phyloP scores from a whole-genome alignment of 2,113 vertebrate species.

The Nerophis lumbriciformis region DNA sequence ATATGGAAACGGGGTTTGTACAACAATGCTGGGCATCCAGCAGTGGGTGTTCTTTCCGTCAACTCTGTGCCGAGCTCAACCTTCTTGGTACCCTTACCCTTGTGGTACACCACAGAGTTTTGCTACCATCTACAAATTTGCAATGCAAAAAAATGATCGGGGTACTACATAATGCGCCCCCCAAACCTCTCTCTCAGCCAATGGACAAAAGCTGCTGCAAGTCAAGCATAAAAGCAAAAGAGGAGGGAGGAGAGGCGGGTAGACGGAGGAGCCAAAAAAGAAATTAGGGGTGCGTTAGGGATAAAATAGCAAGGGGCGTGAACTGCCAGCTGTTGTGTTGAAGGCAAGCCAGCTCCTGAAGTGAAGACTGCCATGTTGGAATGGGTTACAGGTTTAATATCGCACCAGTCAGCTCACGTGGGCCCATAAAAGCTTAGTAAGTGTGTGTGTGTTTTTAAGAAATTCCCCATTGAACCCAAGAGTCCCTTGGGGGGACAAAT shows the following conservation, averaged over 20 bases:
- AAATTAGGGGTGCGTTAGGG: constrained; percentile 56
- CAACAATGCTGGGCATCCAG: too few relatives aligned
- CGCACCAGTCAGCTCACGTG: constrained; percentile 6
- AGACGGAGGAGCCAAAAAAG: constrained; percentile 20
- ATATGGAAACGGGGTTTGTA: too few relatives aligned
- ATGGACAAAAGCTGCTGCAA: constrained; percentile 79
- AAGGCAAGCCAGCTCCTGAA: constrained; percentile 39
- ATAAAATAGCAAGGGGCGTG: constrained; percentile 55
- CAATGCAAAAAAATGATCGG: constrained; percentile 21
- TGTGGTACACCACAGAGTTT: too few relatives aligned
- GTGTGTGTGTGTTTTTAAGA: too few relatives aligned
- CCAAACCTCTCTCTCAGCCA: constrained; percentile 45
- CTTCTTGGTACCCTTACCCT: too few relatives aligned
- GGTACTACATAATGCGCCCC: constrained; percentile 29
- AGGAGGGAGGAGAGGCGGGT: constrained; percentile 21
- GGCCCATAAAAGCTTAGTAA: too few relatives aligned
- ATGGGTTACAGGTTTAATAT: constrained; percentile 37
- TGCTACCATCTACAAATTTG: too few relatives aligned
- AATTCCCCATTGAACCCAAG: too few relatives aligned
- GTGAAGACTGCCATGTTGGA: constrained; percentile 57
- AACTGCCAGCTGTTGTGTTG: constrained; percentile 80
- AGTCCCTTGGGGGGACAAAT: too few relatives aligned
- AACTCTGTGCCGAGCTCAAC: too few relatives aligned
- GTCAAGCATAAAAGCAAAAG: constrained; percentile 74
- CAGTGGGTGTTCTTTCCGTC: too few relatives aligned